phyloP scores from a whole-genome alignment of 1,140 invertebrate genomes.

The Drosophila burlai region DNA sequence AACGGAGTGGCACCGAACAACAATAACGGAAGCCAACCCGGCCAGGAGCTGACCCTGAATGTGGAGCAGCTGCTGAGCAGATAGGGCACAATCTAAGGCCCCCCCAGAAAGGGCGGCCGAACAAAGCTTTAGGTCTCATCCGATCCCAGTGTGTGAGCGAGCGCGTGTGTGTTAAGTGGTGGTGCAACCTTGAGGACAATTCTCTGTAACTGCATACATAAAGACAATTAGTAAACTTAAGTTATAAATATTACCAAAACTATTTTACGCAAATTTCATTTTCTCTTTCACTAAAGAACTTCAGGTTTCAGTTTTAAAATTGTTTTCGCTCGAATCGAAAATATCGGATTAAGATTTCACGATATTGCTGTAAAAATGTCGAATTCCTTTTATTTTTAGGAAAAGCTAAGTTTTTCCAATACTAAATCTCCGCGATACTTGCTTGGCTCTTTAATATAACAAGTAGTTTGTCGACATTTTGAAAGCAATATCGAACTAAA shows the following conservation, averaged over 20 bases:
- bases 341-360: no score
- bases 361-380: no score
- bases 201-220: neutral
- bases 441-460: neutral
- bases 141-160: slow-evolving; percentile 12
- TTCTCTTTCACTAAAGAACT: no score
- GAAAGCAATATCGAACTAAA: neutral
- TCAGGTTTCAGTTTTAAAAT: neutral
- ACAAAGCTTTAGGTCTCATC: slow-evolving; percentile 69
- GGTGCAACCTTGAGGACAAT: slow-evolving; percentile 1
- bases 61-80: slow-evolving; percentile 78
- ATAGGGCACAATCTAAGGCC: slow-evolving; percentile 82
- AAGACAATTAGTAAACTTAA: neutral
- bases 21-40: slow-evolving; percentile 41
- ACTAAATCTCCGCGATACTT: no score
- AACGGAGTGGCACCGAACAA: slow-evolving; percentile 14
- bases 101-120: slow-evolving; percentile 12
- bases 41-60: slow-evolving; percentile 72
- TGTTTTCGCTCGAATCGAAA: no score
- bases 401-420: no score
- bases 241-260: neutral
- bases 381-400: no score
- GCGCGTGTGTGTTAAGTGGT: slow-evolving; percentile 1
- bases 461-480: neutral
- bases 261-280: no score